phyloP scores from a whole-genome alignment of 2,797 vertebrate species.

The Gymnothorax reevesii region DNA sequence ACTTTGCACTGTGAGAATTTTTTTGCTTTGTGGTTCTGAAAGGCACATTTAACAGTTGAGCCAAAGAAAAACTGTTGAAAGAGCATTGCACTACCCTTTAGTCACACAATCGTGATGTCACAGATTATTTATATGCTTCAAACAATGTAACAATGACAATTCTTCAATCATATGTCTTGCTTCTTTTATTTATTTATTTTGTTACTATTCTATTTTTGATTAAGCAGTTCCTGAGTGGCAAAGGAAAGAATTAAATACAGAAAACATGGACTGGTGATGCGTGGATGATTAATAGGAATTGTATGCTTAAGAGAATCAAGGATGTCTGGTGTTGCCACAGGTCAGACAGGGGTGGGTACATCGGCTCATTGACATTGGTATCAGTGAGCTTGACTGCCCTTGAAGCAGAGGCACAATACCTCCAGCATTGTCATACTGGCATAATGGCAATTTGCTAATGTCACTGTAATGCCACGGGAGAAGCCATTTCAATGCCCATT shows the following conservation, averaged over 20 bases:
- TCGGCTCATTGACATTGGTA: neutral
- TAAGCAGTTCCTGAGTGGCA: neutral
- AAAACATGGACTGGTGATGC: neutral
- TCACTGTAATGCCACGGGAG: neutral
- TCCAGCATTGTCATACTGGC: neutral
- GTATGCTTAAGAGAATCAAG: neutral
- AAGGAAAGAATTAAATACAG: neutral
- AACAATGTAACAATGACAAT: too few relatives aligned
- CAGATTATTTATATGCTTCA: neutral
- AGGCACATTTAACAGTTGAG: conserved; percentile 57
- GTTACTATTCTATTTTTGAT: neutral
- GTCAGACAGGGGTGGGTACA: neutral
- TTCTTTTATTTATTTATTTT: too few relatives aligned
- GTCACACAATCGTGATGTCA: conserved; percentile 34
- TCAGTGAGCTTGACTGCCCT: neutral
- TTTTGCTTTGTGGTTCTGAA: conserved; percentile 66
- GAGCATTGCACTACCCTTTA: conserved; percentile 41
- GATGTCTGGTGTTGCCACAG: neutral
- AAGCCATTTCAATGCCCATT: neutral
- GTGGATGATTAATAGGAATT: neutral
- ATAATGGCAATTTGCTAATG: neutral
- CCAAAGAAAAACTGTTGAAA: conserved; percentile 45
- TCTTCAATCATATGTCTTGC: too few relatives aligned
- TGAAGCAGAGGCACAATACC: neutral
- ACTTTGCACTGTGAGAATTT: conserved; percentile 45